Evolutionary conservation across 2,888 invertebrate genomes (phyloP).

Genomic region (Drosophila neoperkinsi): DNA sequence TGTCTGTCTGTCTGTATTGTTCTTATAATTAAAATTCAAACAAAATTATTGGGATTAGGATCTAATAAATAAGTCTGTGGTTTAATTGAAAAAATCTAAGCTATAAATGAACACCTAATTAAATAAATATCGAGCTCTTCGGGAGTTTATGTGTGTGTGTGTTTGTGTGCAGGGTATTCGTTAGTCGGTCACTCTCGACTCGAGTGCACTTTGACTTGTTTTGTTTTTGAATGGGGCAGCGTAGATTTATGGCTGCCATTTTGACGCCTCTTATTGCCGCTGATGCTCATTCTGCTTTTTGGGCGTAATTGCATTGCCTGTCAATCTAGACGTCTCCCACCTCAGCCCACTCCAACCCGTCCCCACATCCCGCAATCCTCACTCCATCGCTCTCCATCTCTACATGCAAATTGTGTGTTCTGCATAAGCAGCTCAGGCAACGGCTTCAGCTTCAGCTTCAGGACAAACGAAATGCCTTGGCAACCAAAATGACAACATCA

Average conservation of each 20-base stretch:
- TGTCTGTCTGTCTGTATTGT: no score
- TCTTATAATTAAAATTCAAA: background rate
- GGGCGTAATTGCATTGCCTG: slow-evolving; percentile 78
- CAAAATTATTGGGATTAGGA: rapidly evolving
- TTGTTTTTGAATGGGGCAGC: slow-evolving; percentile 39
- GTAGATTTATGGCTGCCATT: slow-evolving; percentile 76
- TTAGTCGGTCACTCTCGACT: background rate
- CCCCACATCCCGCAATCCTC: background rate
- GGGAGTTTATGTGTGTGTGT: background rate
- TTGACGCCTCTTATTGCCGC: slow-evolving; percentile 59
- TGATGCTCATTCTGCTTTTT: slow-evolving; percentile 28
- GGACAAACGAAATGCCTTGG: slow-evolving; percentile 31
- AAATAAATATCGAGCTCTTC: background rate
- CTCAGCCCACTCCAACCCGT: background rate
- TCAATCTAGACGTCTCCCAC: slow-evolving; percentile 59
- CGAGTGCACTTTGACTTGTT: background rate
- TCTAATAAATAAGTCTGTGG: background rate
- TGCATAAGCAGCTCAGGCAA: slow-evolving; percentile 46
- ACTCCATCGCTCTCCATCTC: background rate
- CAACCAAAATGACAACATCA: slow-evolving; percentile 70
- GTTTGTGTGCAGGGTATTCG: background rate
- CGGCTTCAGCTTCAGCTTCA: slow-evolving; percentile 4
- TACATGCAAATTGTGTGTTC: slow-evolving; percentile 59
- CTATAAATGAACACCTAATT: background rate
- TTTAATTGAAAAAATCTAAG: background rate